Evolutionary conservation across 53 echinoderm and acorn worm species (phyloP), one percentile per base, ranked within the genome.

Genomic region (Pentamera pediparva): DNA sequence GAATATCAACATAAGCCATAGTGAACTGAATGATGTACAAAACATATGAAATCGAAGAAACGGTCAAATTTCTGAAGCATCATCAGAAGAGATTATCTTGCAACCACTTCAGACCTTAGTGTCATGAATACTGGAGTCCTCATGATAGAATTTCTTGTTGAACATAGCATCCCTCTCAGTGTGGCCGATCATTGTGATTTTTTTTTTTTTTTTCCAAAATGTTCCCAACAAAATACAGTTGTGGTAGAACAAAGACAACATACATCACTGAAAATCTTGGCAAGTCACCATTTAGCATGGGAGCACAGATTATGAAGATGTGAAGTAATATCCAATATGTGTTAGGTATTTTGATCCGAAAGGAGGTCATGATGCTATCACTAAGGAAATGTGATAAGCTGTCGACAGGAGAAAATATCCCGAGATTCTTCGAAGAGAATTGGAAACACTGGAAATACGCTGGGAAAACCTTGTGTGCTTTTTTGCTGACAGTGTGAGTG

Each of bases 391-490:
- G 59, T 43, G 24, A 58, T 35, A 75, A 75, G 40, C 58, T 59
- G 32, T 75, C 75, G 15, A 75, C 59, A 18, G 59, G 75, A 39
- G 62, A 62, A 43, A 77, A 45, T 22, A 41, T 47, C 62, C 22
- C 47, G 59, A 57, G 58, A 75, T 75, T 37, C 75, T 59, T 17
- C 57, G 59, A 39, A 56, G 31, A 60, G 81, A 81, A 81, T 32
- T 74, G 27, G 74, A 59, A 61, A 62, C 73, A 41, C 38, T 38
- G 48, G 74, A 62, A 60, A 26, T 75, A 43, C 70, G 57, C 59
- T 80, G 80, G 80, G 69, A 58, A 70, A 80, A 80, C 61, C 38
- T 70, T 8, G 70, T 71, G 39, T 71, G 59, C 32, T 80, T 79
- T 59, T 39, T 59, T 39, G 80, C 80, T 31, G 80, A 80, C 18